Base-by-base conservation (phyloP, 1,140 invertebrate genomes). In the Brachionus sp. region DNA sequence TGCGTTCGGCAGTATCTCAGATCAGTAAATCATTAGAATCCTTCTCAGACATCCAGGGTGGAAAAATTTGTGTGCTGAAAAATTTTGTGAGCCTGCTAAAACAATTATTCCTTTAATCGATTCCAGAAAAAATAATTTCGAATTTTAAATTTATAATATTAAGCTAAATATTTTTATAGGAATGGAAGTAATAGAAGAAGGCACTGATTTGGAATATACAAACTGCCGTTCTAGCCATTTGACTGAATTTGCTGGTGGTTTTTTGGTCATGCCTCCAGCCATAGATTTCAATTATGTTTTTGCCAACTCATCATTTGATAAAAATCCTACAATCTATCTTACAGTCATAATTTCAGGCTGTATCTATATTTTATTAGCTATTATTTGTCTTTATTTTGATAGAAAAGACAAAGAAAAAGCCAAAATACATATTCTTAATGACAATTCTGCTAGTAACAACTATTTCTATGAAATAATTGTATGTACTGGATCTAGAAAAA, bases 391-490 rank as follows among this genome's bases (percentile, higher is more conserved):
- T 23, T 78, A 78, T 46, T 83, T 90, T 1, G 84, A 90, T 13
- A 70, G 85, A 33, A 85, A 90, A 85, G 91, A 91, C 85, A 89
- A 87, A 64, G 89, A 89, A 82, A 89, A 88, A 86, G 88, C 91
- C 7, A 90, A 89, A 25, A 86, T 89, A 5, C 88, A 89, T 5
- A 89, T 90, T 12, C 82, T 91, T 23, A 83, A 87, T 13, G 90
- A 91, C 84, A 91, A 91, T 85, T 86, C 89, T 25, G 85, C 87
- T 1, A 84, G 85, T 19, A 90, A 91, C 84, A 89, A 88, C 83
- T 91, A 91, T 84, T 87, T 91, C 16, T 91, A 91, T 86, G 90
- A 91, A 84, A 87, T 91, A 64, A 86, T 90, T 5, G 90, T 91
- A 0, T 87, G 86, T 16, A 91, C 91, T 5, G 91, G 91, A 23